Evolutionary conservation across 2,797 vertebrate species (phyloP), one percentile per base, ranked within the genome.

Genomic region (Gymnopithys bicolor): DNA sequence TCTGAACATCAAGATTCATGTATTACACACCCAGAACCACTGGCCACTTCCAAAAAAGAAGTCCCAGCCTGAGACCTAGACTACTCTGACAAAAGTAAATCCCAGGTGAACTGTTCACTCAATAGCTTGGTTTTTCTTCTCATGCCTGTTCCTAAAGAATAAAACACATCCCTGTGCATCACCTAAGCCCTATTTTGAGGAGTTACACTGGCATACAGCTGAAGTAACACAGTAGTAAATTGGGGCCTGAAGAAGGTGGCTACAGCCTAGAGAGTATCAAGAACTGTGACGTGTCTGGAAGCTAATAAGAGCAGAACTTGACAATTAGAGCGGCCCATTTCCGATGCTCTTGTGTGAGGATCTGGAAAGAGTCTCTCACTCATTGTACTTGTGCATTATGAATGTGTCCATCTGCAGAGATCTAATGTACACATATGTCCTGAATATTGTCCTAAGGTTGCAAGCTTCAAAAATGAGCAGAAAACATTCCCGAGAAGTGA

Each of bases 381-480:
- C 93, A 95, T 97, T 97, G 94, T 96, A 95, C 93, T 96, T 94
- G 95, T 97, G 95, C 94, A 94, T 95, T 96, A 97, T 96, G 96
- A 95, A 95, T 96, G 95, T 96, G 94, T 96, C 96, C 96, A 96
- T 97, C 95, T 96, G 94, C 96, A 96, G 94, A 94, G 95, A 96
- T 96, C 96, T 95, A 97, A 96, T 95, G 95, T 96, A 96, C 95
- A 96, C 95, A 96, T 93, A 96, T 95, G 94, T 97, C 95, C 95
- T 96, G 95, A 94, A 94, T 96, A 96, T 94, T 97, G 95, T 96
- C 94, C 94, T 96, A 96, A 97, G 95, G 93, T 96, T 96, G 95
- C 94, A 97, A 96, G 95, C 95, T 96, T 96, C 87, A 93, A 94
- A 97, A 97, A 95, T 93, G 94, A 96, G 91, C 94, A 93, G 95